A percentile compares a stretch with the other conserved stretches of the same genome.
Conservation (phyloP, 2,113 vertebrate genomes). For the Elgaria multicarinata region DNA sequence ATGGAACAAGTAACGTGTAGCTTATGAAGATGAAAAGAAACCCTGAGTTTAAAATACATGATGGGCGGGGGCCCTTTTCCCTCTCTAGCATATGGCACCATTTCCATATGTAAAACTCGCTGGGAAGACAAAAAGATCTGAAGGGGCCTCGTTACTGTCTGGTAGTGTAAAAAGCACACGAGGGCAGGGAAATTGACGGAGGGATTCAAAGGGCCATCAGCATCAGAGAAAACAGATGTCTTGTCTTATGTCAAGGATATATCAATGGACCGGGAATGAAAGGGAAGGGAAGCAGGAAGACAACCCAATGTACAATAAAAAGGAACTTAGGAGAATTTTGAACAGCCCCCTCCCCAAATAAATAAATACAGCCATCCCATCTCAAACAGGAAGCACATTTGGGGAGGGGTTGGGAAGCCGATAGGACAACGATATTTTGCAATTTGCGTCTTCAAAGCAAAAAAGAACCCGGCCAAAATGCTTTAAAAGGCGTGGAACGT, state of each 20-base stretch:
- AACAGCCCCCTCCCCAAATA: background rate
- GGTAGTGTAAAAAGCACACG: background rate
- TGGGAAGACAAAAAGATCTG: background rate
- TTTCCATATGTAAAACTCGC: background rate
- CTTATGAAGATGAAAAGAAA: background rate
- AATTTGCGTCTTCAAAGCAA: constrained; percentile 23
- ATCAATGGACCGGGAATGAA: background rate
- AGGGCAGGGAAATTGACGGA: background rate
- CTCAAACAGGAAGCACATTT: constrained; percentile 8
- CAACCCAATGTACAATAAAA: background rate
- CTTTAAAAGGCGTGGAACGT: background rate
- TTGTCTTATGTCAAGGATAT: background rate
- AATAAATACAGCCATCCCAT: constrained; percentile 20
- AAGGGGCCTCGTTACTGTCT: background rate
- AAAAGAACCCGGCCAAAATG: background rate
- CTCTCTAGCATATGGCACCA: background rate
- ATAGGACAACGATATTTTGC: background rate
- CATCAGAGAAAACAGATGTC: background rate
- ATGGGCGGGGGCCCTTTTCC: too few species aligned
- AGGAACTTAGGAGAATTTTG: background rate
- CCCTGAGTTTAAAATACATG: background rate
- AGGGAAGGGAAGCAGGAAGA: background rate
- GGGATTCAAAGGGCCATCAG: background rate
- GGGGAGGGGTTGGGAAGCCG: background rate
- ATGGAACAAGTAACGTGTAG: background rate